A percentile compares a stretch with the other conserved stretches of the same genome.
phyloP scores from a whole-genome alignment of 2,888 invertebrate genomes.

The Linhomoeus sp. region DNA sequence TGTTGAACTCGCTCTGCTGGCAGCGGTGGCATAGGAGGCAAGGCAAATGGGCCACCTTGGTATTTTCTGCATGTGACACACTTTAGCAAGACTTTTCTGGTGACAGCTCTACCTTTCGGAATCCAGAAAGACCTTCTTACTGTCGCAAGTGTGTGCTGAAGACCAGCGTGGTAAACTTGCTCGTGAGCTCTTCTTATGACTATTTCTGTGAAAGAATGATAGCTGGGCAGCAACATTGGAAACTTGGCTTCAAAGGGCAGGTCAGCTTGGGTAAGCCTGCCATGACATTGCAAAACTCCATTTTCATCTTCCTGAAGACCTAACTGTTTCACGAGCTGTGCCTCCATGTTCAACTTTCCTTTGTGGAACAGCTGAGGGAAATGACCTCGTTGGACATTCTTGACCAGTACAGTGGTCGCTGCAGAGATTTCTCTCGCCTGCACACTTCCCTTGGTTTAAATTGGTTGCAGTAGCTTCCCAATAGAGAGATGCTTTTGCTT shows the following conservation, averaged over 20 bases:
- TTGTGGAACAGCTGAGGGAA: too few species aligned
- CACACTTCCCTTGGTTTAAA: too few species aligned
- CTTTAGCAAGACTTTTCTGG: background rate
- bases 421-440: too few species aligned
- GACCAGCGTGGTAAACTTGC: background rate
- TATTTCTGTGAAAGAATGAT: background rate
- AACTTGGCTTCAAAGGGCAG: background rate
- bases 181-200: background rate
- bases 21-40: constrained; percentile 3
- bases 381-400: too few species aligned
- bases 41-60: background rate
- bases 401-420: too few species aligned
- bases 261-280: constrained; percentile 2
- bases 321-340: constrained; percentile 1
- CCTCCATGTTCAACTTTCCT: background rate
- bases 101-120: constrained; percentile 2
- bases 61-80: constrained; percentile 3
- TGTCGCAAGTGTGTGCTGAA: background rate
- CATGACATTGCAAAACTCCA: constrained; percentile 1
- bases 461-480: too few species aligned
- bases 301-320: background rate
- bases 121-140: constrained; percentile 4
- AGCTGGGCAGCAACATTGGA: background rate
- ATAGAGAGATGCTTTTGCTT: too few species aligned
- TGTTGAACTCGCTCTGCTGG: constrained; percentile 6